Percentiles rank a stretch among this genome's conserved stretches.
Evolutionary conservation across 2,888 invertebrate genomes (phyloP).

Genomic region (Busseola fusca): DNA sequence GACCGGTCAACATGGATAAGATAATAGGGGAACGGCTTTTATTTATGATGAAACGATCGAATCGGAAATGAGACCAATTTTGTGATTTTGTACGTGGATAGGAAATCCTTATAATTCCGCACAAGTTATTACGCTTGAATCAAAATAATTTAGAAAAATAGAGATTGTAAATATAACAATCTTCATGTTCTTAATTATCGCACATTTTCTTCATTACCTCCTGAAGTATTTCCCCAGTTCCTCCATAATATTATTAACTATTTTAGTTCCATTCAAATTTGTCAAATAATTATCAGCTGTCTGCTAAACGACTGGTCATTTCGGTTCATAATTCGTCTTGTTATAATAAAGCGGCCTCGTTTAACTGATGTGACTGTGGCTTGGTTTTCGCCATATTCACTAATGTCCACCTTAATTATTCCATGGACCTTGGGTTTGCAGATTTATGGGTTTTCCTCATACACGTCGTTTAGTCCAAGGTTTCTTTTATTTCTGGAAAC

Average conservation of each 20-base stretch:
- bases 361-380: constrained; percentile 53
- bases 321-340: constrained; percentile 23
- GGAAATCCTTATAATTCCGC: background rate
- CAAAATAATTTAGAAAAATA: background rate
- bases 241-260: background rate
- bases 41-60: constrained; percentile 36
- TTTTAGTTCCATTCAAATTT: constrained; percentile 1
- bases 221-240: background rate
- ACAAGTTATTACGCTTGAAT: background rate
- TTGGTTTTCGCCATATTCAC: constrained; percentile 52
- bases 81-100: constrained; percentile 9
- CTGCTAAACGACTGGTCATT: constrained; percentile 38
- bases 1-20: constrained; percentile 64
- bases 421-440: constrained; percentile 53
- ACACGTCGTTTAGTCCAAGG: constrained; percentile 42
- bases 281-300: constrained; percentile 30
- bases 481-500: constrained; percentile 19
- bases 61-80: constrained; percentile 31
- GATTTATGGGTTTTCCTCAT: constrained; percentile 56
- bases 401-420: constrained; percentile 57
- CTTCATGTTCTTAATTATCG: background rate
- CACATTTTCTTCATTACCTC: background rate
- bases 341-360: constrained; percentile 59
- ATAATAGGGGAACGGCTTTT: constrained; percentile 54
- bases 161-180: background rate